Percentiles rank a stretch among this genome's conserved stretches.
These are phyloP conservation scores for Netelia virgata DNA, from an alignment of 2,888 invertebrate genomes.

Conservation along the genomic window DNA sequence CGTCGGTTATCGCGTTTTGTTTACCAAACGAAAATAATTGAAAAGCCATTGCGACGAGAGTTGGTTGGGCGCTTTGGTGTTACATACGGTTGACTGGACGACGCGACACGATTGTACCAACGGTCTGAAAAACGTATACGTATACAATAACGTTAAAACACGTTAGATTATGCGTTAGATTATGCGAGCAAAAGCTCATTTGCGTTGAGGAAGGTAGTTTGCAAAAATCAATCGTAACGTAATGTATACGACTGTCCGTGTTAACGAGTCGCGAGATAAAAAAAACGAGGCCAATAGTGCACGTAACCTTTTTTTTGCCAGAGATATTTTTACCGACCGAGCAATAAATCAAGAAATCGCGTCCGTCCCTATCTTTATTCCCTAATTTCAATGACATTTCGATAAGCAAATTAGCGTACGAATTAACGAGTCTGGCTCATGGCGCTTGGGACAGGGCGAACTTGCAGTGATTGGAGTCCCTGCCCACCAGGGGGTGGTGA, in stretches of 20 bases:
- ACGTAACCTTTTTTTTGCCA: not conserved
- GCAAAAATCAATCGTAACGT: not conserved
- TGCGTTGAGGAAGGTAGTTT: not conserved
- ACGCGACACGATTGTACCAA: conserved; percentile 35
- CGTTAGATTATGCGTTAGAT: too few relatives aligned
- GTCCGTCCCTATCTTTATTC: not conserved
- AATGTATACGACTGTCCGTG: not conserved
- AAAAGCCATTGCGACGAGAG: conserved; percentile 42
- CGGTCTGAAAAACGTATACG: not conserved
- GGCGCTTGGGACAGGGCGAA: not conserved
- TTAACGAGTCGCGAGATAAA: not conserved
- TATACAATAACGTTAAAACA: not conserved
- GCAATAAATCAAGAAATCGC: not conserved
- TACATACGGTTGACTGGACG: conserved; percentile 36
- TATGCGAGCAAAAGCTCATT: not conserved
- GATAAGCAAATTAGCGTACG: conserved; percentile 20
- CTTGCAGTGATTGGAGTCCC: not conserved
- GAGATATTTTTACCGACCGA: not conserved
- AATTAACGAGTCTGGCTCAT: not conserved
- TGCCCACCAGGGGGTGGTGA: not conserved
- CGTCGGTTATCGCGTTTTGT: conserved; percentile 41
- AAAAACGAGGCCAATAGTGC: not conserved
- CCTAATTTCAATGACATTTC: conserved; percentile 23
- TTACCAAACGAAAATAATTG: conserved; percentile 65
- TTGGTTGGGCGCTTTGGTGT: conserved; percentile 45